Base-by-base conservation (phyloP, 2,888 invertebrate genomes). In the Amblyjoppa proteus region DNA sequence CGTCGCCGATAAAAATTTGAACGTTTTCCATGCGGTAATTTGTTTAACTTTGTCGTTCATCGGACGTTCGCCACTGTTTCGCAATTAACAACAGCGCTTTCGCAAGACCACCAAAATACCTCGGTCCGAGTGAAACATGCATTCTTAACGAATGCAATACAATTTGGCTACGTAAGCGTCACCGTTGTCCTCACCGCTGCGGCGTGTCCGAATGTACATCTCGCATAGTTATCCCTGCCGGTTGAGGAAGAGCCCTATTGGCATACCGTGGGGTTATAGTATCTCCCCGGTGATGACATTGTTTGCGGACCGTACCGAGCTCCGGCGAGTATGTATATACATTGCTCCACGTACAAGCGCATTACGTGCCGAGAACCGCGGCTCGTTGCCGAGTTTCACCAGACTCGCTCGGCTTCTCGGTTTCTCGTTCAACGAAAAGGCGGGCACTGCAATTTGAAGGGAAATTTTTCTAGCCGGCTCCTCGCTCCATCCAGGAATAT, bases 401-500 rank as follows among this genome's bases (percentile, higher is more conserved):
- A 49, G 11, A 56, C 41, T 71, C 70, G n/a, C 28, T 11, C 68
- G 71, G 71, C 73, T 83, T 80, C 82, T 76, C 79, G 61, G 51
- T 25, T 64, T 56, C 45, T 5, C 78, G 78, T 56, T 73, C 51
- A 31, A 31, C 58, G 51, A 66, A 66, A 38, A n/a, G 71, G 76
- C 74, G 58, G 3, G 41, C 71, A 68, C 83, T 45, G 77, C 56
- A 66, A 68, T 86, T 83, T 81, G 73, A 49, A 74, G 64, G 77
- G 70, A 83, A 86, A 83, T 83, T 74, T 58, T 71, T 70, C 74
- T 77, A 76, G 51, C 66, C 76, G 69, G 49, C 45, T 61, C 79
- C 73, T 38, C 53, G n/a, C 5, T 53, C 53, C 28, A 25, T 53
- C 41, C n/a, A 13, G 61, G 5, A 64, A 64, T 64, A 64, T 16